A percentile compares a stretch with the other conserved stretches of the same genome.
These are phyloP conservation scores for Tridacna crocea DNA, from an alignment of 2,888 invertebrate genomes.

Conservation along the genomic window DNA sequence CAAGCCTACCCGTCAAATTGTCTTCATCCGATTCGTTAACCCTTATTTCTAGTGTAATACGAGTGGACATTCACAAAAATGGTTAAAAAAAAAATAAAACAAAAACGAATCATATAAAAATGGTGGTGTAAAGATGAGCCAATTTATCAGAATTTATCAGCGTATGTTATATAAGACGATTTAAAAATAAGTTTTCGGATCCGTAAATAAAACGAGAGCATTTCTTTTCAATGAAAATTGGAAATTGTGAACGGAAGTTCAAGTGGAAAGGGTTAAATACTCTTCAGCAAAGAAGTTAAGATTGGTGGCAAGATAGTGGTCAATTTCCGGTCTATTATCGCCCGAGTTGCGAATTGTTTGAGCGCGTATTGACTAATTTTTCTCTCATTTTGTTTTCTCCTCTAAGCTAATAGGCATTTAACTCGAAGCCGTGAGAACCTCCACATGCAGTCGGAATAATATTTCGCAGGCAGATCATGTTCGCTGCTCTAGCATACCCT, in stretches of 20 bases:
- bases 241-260: not conserved
- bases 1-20: constrained; percentile 54
- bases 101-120: no score
- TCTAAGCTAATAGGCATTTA: constrained; percentile 19
- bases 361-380: constrained; percentile 21
- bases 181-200: no score
- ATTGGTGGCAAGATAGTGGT: constrained; percentile 48
- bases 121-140: no score
- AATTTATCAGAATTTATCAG: no score
- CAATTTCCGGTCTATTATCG: constrained; percentile 61
- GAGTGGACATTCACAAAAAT: no score
- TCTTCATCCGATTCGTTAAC: constrained; percentile 38
- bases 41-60: no score
- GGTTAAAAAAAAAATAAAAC: no score
- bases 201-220: no score
- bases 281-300: constrained; percentile 34
- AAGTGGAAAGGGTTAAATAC: constrained; percentile 1
- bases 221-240: no score
- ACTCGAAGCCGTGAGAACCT: constrained; percentile 48
- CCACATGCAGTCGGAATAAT: constrained; percentile 6
- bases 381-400: constrained; percentile 2
- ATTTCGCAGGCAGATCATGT: not conserved
- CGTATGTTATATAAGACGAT: no score
- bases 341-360: constrained; percentile 34
- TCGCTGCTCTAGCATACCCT: not conserved